Evolutionary conservation across 1,140 invertebrate species (phyloP).

Genomic region (Rhopalosiphum maidis): DNA sequence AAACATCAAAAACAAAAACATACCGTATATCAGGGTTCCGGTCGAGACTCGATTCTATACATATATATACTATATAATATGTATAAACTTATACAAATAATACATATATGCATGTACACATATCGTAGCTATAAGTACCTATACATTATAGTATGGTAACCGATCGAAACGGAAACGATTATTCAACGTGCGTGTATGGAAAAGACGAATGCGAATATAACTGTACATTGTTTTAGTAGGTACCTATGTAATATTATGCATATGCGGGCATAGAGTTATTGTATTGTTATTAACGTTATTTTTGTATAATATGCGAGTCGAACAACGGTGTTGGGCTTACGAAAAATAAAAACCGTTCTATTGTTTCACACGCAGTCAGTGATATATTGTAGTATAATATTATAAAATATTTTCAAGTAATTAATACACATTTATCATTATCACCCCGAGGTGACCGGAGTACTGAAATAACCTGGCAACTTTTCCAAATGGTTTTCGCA

Average conservation of each 20-base stretch:
- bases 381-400: not conserved
- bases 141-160: not conserved
- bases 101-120: not conserved
- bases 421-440: not conserved
- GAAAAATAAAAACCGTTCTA: not conserved
- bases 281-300: not conserved
- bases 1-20: not conserved
- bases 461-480: not conserved
- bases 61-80: no score
- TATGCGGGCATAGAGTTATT: not conserved
- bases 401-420: not conserved
- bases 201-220: slow-evolving; percentile 34
- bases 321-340: not conserved
- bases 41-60: not conserved
- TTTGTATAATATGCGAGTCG: not conserved
- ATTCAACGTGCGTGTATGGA: not conserved
- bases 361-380: not conserved
- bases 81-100: not conserved
- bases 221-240: slow-evolving; percentile 10
- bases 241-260: not conserved
- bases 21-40: not conserved
- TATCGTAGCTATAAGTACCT: not conserved
- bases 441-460: not conserved
- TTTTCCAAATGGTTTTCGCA: not conserved
- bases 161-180: slow-evolving; percentile 31